phyloP scores from a whole-genome alignment of 2,797 vertebrate genomes.

The Malacoctenus gilli region DNA sequence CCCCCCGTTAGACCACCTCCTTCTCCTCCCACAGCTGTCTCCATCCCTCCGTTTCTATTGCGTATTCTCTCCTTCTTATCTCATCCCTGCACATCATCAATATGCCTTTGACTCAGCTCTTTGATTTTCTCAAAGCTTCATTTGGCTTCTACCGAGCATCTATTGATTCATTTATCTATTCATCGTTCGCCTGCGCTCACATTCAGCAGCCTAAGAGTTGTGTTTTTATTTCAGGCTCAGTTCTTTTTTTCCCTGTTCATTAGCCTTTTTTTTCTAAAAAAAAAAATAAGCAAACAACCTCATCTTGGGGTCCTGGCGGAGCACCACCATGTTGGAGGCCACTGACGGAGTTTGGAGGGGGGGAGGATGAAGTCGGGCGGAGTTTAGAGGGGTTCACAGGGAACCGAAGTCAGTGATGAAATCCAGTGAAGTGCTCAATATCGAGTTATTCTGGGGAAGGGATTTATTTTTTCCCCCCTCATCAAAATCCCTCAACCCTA shows the following conservation, averaged over 20 bases:
- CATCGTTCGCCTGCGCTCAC: too few species aligned
- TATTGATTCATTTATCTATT: neutral
- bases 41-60: conserved; percentile 15
- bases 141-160: too few species aligned
- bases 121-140: too few species aligned
- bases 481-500: conserved; percentile 32
- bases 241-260: too few species aligned
- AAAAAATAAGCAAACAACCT: conserved; percentile 1
- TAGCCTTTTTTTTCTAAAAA: too few species aligned
- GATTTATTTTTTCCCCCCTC: conserved; percentile 20
- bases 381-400: conserved; percentile 20
- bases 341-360: conserved; percentile 8
- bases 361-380: conserved; percentile 1
- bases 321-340: neutral
- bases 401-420: conserved; percentile 29
- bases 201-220: too few species aligned
- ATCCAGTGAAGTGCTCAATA: conserved; percentile 10
- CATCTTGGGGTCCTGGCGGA: neutral
- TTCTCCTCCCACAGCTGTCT: too few species aligned
- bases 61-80: conserved; percentile 10
- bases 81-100: conserved; percentile 1
- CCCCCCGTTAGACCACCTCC: too few species aligned
- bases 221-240: too few species aligned
- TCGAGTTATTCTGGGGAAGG: conserved; percentile 10
- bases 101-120: conserved; percentile 1